Evolutionary conservation across 2,113 vertebrate genomes (phyloP), one percentile per base, ranked within the genome.

Genomic region (Thinocorus orbignyianus): DNA sequence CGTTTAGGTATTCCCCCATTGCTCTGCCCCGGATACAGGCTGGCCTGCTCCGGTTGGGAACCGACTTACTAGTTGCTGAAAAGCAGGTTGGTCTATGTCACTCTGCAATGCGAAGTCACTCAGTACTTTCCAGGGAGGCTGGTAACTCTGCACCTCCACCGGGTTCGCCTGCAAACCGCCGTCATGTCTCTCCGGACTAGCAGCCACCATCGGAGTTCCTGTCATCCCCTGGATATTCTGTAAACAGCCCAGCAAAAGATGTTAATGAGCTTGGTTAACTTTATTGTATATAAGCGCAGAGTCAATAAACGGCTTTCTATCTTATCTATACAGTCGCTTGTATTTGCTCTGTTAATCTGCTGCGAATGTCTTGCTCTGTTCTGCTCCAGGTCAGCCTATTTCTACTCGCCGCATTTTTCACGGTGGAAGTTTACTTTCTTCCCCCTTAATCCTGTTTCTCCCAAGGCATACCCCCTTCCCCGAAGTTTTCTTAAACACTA

Each of bases 171-270:
- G 99, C 81, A 99, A 98, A 96, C 99, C 99, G 48, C 99, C 99
- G n/a, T 99, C 99, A 16, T 99, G 99, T 94, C 99, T 98, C 98
- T 99, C 99, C 17, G 99, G 99, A 97, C 99, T 99, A 84, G 99
- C 98, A 60, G 99, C 99, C 97, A 99, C 99, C 99, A 99, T 99
- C 48, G 99, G 99, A 92, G 99, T 99, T 92, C 99, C 99, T 77
- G 99, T 99, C 99, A 99, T 99, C 77, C 99, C 99, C 89, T 99
- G 99, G 97, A 99, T 99, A 97, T 99, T 99, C 99, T 99, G 98
- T 74, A 97, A 97, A 98, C 81, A 98, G 90, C 69, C 80, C 95
- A 82, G 95, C 65, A 73, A 90, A 97, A 92, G 76, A 96, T 89
- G 96, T 97, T 98, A 98, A 97, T 97, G 95, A 97, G 95, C 96